Conservation (phyloP, 64 coral and sea anemone genomes). For the Pachyseris speciosa region DNA sequence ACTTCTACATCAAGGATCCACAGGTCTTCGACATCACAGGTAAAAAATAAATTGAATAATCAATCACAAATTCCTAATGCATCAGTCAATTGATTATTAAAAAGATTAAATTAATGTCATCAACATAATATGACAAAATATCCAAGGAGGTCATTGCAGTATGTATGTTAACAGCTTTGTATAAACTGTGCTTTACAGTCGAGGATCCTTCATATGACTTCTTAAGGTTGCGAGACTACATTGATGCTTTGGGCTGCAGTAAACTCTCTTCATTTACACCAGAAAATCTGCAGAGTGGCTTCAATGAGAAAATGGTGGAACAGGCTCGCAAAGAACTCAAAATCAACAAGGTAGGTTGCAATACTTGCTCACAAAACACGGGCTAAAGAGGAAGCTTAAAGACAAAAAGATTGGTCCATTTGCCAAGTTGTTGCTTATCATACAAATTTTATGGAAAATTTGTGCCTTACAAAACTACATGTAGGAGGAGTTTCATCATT, state of each 20-base stretch:
- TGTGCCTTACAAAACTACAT: too few species aligned
- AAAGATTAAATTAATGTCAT: too few species aligned
- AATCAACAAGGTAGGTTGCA: conserved; percentile 88
- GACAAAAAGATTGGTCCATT: too few species aligned
- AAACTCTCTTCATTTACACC: conserved; percentile 81
- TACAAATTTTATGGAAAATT: too few species aligned
- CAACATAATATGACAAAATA: too few species aligned
- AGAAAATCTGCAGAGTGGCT: conserved; percentile 78
- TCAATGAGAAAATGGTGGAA: conserved; percentile 59
- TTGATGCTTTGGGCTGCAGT: conserved; percentile 83
- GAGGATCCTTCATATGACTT: conserved; percentile 94
- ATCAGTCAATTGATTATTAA: too few species aligned
- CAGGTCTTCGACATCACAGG: conserved; percentile 95
- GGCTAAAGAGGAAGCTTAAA: too few species aligned
- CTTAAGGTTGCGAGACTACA: conserved; percentile 82
- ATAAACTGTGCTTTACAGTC: conserved; percentile 70
- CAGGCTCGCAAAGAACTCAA: conserved; percentile 74
- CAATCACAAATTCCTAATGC: background rate
- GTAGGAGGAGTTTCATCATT: too few species aligned
- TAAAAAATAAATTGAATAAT: background rate
- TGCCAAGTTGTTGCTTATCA: too few species aligned
- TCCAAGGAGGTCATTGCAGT: too few species aligned
- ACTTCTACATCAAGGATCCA: conserved; percentile 84
- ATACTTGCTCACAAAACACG: background rate
- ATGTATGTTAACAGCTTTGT: too few species aligned